phyloP scores from a whole-genome alignment of 2,888 invertebrate genomes.

The Aspidapion aeneum region DNA sequence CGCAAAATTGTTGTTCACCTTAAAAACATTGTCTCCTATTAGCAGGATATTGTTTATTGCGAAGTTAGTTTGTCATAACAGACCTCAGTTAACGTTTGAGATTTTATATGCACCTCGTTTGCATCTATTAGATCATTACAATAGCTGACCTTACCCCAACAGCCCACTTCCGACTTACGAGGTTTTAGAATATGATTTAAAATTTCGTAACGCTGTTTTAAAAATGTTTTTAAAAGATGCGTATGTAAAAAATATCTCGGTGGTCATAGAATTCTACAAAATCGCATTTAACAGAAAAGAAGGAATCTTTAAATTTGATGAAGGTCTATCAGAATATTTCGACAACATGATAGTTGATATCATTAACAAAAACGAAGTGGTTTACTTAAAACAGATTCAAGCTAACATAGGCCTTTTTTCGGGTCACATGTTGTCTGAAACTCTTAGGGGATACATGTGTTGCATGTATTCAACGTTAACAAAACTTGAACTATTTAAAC shows the following conservation, averaged over 20 bases:
- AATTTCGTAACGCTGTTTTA: constrained; percentile 25
- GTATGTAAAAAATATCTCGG: constrained; percentile 22
- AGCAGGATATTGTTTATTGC: constrained; percentile 31
- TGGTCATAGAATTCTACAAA: constrained; percentile 28
- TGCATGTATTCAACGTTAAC: neutral
- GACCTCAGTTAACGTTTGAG: constrained; percentile 29
- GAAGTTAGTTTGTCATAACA: constrained; percentile 20
- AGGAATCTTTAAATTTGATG: neutral
- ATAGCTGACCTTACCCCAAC: constrained; percentile 25
- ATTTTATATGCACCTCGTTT: constrained; percentile 31
- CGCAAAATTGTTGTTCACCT: constrained; percentile 24
- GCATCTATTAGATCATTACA: constrained; percentile 23
- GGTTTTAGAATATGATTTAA: constrained; percentile 16
- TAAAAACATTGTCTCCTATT: constrained; percentile 24
- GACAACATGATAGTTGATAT: neutral
- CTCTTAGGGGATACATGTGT: neutral
- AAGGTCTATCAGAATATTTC: neutral
- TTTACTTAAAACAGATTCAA: neutral
- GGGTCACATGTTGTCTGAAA: neutral
- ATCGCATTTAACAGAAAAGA: constrained; percentile 7
- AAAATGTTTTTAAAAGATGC: constrained; percentile 25
- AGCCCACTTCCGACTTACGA: constrained; percentile 10
- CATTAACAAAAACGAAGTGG: neutral
- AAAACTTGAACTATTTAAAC: neutral
- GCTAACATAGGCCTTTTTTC: neutral